phyloP scores from a whole-genome alignment of 2,888 invertebrate species.

The Drosophila borealis region DNA sequence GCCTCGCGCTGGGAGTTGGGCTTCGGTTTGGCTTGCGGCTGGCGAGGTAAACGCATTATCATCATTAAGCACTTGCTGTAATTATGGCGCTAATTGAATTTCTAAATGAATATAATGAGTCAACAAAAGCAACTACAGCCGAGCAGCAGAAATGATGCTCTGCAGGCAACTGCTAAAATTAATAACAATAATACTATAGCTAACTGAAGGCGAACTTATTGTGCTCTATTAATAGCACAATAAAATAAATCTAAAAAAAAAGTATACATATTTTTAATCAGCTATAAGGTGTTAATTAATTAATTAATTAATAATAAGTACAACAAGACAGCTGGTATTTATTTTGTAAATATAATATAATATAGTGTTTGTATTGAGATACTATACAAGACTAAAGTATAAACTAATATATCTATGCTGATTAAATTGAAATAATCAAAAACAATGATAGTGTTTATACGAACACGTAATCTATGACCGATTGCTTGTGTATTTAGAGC shows the following conservation, averaged over 20 bases:
- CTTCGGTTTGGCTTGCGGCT: slow-evolving; percentile 11
- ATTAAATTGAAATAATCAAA: too few species aligned
- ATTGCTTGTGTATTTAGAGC: too few species aligned
- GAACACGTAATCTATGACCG: too few species aligned
- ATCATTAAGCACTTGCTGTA: slow-evolving; percentile 72
- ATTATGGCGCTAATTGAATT: slow-evolving; percentile 76
- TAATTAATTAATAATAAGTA: too few species aligned
- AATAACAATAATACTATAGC: not conserved
- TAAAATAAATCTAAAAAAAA: not conserved
- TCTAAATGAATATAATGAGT: slow-evolving; percentile 72
- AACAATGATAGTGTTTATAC: too few species aligned
- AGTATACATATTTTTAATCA: not conserved
- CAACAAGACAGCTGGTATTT: too few species aligned
- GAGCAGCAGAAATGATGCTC: slow-evolving; percentile 41
- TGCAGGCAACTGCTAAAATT: slow-evolving; percentile 7
- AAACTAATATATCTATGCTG: too few species aligned
- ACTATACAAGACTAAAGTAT: too few species aligned
- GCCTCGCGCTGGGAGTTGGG: not conserved
- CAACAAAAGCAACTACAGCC: slow-evolving; percentile 51
- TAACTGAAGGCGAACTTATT: not conserved
- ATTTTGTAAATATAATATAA: too few species aligned
- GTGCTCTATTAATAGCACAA: slow-evolving; percentile 5
- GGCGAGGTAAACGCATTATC: slow-evolving; percentile 67
- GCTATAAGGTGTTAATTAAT: too few species aligned
- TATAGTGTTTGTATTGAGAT: too few species aligned